Evolutionary conservation across 2,113 vertebrate species (phyloP).

Genomic region (Herpetotheres cachinnans): DNA sequence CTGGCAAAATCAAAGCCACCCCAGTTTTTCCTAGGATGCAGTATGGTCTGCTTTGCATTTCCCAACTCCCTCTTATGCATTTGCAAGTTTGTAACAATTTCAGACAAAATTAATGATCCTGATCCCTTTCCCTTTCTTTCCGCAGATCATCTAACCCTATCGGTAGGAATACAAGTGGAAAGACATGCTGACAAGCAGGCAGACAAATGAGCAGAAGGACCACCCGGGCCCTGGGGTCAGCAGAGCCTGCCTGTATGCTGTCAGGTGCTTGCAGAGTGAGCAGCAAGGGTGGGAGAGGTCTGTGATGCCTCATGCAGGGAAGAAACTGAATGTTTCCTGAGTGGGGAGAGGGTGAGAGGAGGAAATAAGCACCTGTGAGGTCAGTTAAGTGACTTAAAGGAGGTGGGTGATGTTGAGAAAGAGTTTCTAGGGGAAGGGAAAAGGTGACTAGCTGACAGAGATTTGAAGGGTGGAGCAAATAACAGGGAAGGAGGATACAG

Average conservation of each 20-base stretch:
- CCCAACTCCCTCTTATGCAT: not conserved
- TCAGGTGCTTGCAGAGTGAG: not conserved
- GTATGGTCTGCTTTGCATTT: not conserved
- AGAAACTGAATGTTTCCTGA: not conserved
- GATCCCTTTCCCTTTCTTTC: not conserved
- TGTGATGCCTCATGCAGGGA: not conserved
- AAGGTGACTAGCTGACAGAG: not conserved
- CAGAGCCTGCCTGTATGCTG: not conserved
- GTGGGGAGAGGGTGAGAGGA: not conserved
- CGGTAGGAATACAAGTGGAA: not conserved
- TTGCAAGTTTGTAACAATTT: not conserved
- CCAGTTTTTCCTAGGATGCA: not conserved
- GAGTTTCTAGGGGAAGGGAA: not conserved
- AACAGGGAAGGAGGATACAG: not conserved
- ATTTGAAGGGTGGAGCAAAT: not conserved
- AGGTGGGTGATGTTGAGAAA: not conserved
- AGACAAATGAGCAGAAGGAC: not conserved
- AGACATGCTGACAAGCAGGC: not conserved
- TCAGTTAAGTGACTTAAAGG: not conserved
- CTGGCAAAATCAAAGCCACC: not conserved
- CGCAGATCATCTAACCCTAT: not conserved
- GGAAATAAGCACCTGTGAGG: not conserved
- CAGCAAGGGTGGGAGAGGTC: not conserved
- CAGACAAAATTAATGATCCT: not conserved
- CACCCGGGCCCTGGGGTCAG: fast-evolving